Percentiles rank a stretch among this genome's conserved stretches.
Conservation (phyloP, 2,888 invertebrate genomes). For the Dendrolimus pini region DNA sequence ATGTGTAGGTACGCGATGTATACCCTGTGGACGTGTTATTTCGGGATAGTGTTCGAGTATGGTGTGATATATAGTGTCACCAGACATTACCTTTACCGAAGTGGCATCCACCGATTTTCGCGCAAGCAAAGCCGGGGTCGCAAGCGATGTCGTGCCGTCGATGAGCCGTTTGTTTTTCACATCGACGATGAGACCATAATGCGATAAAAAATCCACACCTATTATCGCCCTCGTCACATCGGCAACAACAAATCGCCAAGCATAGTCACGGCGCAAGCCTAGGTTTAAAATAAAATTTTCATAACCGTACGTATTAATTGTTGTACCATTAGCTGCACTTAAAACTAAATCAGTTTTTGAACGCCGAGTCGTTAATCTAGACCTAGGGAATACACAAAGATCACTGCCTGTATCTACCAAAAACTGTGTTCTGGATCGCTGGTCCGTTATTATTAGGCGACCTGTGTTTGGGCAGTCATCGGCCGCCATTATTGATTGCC, state of each 20-base stretch:
- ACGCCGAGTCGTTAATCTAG: conserved; percentile 5
- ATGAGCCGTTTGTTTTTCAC: conserved; percentile 2
- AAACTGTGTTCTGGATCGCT: conserved; percentile 8
- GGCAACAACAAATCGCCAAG: conserved; percentile 32
- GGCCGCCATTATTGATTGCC: conserved; percentile 12
- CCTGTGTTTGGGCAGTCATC: conserved; percentile 4
- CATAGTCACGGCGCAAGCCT: conserved; percentile 17
- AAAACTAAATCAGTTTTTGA: conserved; percentile 19
- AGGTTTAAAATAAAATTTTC: conserved; percentile 8
- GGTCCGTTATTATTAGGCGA: neutral
- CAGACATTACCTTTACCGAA: conserved; percentile 4
- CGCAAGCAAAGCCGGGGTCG: conserved; percentile 2
- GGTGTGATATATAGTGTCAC: neutral
- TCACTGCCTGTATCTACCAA: conserved; percentile 15
- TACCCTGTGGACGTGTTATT: conserved; percentile 1
- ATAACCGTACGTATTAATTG: conserved; percentile 19
- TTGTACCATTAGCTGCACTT: conserved; percentile 28
- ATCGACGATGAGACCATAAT: conserved; percentile 7
- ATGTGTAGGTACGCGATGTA: conserved; percentile 1
- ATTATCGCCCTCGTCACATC: conserved; percentile 30
- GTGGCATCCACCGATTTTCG: neutral
- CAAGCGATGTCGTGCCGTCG: conserved; percentile 4
- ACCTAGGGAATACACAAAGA: conserved; percentile 13
- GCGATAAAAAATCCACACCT: conserved; percentile 9
- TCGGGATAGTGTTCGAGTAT: conserved; percentile 2